Evolutionary conservation across 2,797 vertebrate species (phyloP), one percentile per base, ranked within the genome.

Genomic region (Vipera ursinii): DNA sequence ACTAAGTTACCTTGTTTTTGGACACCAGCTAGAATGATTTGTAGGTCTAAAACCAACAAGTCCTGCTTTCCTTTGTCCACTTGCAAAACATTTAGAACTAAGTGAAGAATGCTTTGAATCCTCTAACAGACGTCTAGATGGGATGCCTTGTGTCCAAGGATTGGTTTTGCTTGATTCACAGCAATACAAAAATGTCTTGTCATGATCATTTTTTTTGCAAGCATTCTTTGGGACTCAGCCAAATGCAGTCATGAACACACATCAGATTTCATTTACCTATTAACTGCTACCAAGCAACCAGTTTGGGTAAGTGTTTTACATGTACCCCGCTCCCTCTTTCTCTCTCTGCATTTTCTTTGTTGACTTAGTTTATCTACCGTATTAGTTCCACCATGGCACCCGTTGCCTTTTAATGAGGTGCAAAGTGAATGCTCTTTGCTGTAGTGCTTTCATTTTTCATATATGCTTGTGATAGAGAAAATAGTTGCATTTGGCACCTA

Each of bases 401-500:
- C 78, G 1, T 9, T 78, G 20, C 69, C 59, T 92, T 65, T 92
- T 89, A 88, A 94, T 92, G 87, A 65, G 94, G 24, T 15, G 44
- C 20, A 53, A 92, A 57, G 26, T 87, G n/a, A 57, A 85, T 38
- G 61, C 0, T 1, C 69, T 56, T 4, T 87, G 9, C 20, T 87
- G 0, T 82, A 14, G 73, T 56, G 9, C 17, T 63, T 60, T 61
- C 8, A 4, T 89, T 63, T 95, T 86, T 89, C 3, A 5, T 85
- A 9, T 53, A 91, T 26, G 48, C 17, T 17, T 89, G 17, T n/a
- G 65, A 13, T 32, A n/a, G 53, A 48, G 93, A 93, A 73, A 95
- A 59, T 14, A 92, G n/a, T 89, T 93, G 89, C 86, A 13, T 89
- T 95, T 28, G 94, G 24, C 93, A 8, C 94, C 95, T 53, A n/a